phyloP scores from a whole-genome alignment of 2,113 vertebrate genomes.

The Eulemur macaco region DNA sequence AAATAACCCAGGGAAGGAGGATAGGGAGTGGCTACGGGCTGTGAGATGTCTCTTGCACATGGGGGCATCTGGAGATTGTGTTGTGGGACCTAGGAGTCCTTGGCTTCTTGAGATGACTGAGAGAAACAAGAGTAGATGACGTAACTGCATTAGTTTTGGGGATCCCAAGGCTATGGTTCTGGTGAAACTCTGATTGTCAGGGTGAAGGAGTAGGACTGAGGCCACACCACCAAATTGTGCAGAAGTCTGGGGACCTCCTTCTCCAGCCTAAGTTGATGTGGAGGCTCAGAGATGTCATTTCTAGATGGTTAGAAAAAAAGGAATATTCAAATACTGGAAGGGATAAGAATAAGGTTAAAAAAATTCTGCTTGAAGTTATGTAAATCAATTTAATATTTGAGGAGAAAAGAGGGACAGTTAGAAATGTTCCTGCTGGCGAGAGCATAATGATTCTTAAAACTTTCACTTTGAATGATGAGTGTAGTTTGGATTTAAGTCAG shows the following conservation, averaged over 20 bases:
- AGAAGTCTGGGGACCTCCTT: rapidly evolving
- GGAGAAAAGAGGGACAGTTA: not conserved
- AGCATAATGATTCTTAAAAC: not conserved
- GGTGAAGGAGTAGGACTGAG: not conserved
- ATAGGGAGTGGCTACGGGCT: too few relatives aligned
- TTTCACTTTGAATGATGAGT: not conserved
- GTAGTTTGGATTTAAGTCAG: not conserved
- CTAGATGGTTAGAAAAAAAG: not conserved
- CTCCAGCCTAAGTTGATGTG: not conserved
- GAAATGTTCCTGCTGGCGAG: not conserved
- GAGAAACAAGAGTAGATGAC: not conserved
- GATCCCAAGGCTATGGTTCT: too few relatives aligned
- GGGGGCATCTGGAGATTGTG: not conserved
- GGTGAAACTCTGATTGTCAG: not conserved
- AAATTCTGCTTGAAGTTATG: not conserved
- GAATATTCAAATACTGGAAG: not conserved
- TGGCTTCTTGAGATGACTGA: not conserved
- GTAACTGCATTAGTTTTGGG: not conserved
- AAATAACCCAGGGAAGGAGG: not conserved
- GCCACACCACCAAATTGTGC: rapidly evolving
- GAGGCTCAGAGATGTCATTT: not conserved
- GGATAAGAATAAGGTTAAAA: not conserved
- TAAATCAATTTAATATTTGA: not conserved
- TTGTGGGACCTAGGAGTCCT: too few relatives aligned
- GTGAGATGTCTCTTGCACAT: not conserved